These are phyloP conservation scores for Bombus confusus DNA, from an alignment of 1,140 invertebrate genomes.

Conservation along the genomic window DNA sequence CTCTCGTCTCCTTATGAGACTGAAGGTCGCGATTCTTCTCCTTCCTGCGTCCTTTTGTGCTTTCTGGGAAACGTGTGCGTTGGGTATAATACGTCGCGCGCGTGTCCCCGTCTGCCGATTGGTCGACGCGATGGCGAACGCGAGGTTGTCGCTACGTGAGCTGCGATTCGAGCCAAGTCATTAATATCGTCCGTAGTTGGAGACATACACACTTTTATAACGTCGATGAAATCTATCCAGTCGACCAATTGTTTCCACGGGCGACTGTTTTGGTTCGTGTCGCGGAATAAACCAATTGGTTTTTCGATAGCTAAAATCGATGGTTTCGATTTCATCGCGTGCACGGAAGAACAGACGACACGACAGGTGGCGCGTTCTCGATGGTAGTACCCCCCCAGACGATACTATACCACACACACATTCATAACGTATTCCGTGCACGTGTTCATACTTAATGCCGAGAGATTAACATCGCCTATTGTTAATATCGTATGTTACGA, in stretches of 20 bases:
- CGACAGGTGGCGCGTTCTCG: background rate
- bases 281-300: background rate
- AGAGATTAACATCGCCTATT: constrained; percentile 30
- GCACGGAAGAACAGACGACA: no score
- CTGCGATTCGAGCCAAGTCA: constrained; percentile 62
- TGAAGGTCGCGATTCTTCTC: constrained; percentile 60
- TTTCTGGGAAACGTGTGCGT: constrained; percentile 64
- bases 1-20: constrained; percentile 39
- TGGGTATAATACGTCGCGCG: constrained; percentile 49
- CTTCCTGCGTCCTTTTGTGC: constrained; percentile 64
- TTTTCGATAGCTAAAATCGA: background rate
- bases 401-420: no score
- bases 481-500: constrained; percentile 10
- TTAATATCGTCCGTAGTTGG: constrained; percentile 56
- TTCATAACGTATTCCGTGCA: background rate
- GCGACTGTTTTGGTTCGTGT: background rate
- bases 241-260: constrained; percentile 22
- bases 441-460: constrained; percentile 9
- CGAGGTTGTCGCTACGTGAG: constrained; percentile 67
- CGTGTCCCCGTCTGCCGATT: constrained; percentile 60
- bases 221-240: constrained; percentile 20
- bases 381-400: no score
- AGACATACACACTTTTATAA: constrained; percentile 19
- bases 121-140: constrained; percentile 58
- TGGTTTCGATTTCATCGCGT: background rate